Evolutionary conservation across 2,888 invertebrate species (phyloP), one percentile per base, ranked within the genome.

Genomic region (Ceramica pisi): DNA sequence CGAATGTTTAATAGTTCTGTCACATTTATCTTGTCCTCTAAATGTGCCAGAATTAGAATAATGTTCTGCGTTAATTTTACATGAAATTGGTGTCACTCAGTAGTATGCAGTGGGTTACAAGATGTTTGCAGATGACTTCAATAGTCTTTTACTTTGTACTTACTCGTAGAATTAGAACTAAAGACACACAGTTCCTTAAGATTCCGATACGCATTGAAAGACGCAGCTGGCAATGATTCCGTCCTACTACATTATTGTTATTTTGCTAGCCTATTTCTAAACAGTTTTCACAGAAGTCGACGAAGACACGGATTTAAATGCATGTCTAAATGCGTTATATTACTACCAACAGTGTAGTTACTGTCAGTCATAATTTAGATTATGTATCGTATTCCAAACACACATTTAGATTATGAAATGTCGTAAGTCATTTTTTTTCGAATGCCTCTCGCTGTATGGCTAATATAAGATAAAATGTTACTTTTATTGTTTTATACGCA

Each of bases 331-430:
- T 78, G 70, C 53, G 80, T 78, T 62, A 74, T 74, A 61, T 66
- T 68, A 64, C 59, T 55, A 38, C 31, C 50, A 50, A 74, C 78
- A 63, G 63, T 61, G 71, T 67, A 23, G 65, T 81, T 61, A 81
- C 67, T 81, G 74, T 81, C 82, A 60, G 69, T 82, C 63, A 78
- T 80, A 74, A 81, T 81, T 68, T 68, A 71, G 81, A 82, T 79
- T 67, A 70, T 57, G 46, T 76, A 82, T 83, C 74, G 50, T 67
- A 68, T 75, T 78, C 56, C 55, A 38, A 71, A 74, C 55, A 61
- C 59, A 63, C 53, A 67, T 82, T 74, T 67, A 67, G 51, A 80
- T 76, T 65, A 69, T 64, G 53, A 64, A 75, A 75, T 50, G 66
- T 67, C 66, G 71, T 78, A 82, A 79, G 67, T 60, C 2, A 59